Evolutionary conservation across 2,113 vertebrate species (phyloP), one percentile per base, ranked within the genome.

Genomic region (Colistium nudipinnis): DNA sequence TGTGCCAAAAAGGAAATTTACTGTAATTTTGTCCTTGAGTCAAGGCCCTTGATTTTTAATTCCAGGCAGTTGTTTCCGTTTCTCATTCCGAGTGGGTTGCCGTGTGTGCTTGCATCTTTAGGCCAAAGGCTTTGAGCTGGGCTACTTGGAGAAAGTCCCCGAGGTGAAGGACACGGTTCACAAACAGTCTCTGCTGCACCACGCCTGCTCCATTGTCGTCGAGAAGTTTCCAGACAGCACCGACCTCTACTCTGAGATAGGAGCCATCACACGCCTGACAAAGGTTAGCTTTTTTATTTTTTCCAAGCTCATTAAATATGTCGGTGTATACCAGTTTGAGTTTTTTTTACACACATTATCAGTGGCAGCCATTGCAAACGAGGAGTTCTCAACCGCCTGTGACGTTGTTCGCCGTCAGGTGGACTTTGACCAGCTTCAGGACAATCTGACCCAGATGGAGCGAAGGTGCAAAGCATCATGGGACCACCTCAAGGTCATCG

Each of bases 131-230:
- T 99, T 99, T 93, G 97, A 99, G 90, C 89, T 99, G 88, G 96
- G 93, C 90, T 99, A 99, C 93, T 94, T 99, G 88, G 96, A 99
- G 92, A 99, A 99, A 89, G 97, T 99, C 91, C 96, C 97, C 28
- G 97, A 99, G 90, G 97, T 99, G 59, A 99, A 99, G 92, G 97
- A 99, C 90, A 99, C 97, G 0, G 96, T 98, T 80, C 97, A 98
- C 62, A 99, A 99, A 85, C 97, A 99, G 91, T 99, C 97, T 0
- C 93, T 99, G 65, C 93, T 99, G 73, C 95, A 99, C 84, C 97
- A 99, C 0, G 92, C 94, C 87, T 98, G 96, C 86, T 92, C 95
- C 87, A 96, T 97, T 55, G 96, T 99, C 78, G 96, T 98, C 6
- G 97, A 99, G 85, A 97, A 97, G 87, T 98, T 98, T 84, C 96